Evolutionary conservation across 1,140 invertebrate species (phyloP), one percentile per base, ranked within the genome.

Genomic region (Orchestia grillus): DNA sequence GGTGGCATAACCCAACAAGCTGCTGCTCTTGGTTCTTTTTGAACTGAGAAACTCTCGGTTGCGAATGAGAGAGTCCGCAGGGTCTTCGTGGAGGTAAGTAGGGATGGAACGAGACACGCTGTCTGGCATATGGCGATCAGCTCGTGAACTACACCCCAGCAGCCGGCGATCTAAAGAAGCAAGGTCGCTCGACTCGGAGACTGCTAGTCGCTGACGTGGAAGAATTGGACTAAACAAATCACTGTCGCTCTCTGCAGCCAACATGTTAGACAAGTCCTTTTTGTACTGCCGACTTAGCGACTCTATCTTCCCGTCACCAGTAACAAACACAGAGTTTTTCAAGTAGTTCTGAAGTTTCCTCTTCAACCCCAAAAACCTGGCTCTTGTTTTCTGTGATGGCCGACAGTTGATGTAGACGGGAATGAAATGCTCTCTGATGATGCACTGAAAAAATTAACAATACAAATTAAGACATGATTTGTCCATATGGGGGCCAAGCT

Each of bases 351-450:
- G 92, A 42, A 94, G 92, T 47, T 94, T 94, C 40, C 44, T 94
- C 44, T 44, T 94, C 36, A 94, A n/a, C 6, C 92, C 92, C 19
- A 47, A 15, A 94, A 94, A 94, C 40, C 92, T 94, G 44, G 92
- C 92, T 47, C 43, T 42, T 0, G 92, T 94, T 44, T 94, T 94
- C 40, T 94, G 92, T 45, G 92, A 94, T 47, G 92, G 92, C 16
- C 92, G 92, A 47, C 92, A 94, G 92, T 94, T 94, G 92, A 94
- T 47, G 44, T 94, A 94, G 44, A 94, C 44, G 0, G 92, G 43
- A 40, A 94, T 47, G 44, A 94, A 94, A 45, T 94, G 92, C 40
- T 94, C 92, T 44, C 44, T 94, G 36, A 94, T 94, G 44, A 94
- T 44, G 15, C 44, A 36, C 92, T 94, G 92, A 15, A 94, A 40